phyloP scores from a whole-genome alignment of 1,140 invertebrate species.

The Aleiodes sp. region DNA sequence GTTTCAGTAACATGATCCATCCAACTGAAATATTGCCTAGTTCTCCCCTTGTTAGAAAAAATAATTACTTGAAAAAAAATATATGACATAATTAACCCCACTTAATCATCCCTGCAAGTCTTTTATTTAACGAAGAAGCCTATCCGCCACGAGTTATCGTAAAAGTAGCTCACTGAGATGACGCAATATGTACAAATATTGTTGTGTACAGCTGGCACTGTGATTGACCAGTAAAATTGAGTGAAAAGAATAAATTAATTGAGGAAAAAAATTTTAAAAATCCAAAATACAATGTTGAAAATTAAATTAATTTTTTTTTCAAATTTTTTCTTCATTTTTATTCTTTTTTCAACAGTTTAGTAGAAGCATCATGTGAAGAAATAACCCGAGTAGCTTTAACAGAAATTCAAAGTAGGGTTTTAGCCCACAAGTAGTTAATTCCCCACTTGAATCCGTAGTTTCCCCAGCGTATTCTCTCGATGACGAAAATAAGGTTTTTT shows the following conservation, averaged over 20 bases:
- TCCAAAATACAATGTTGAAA: too few relatives aligned
- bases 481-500: too few relatives aligned
- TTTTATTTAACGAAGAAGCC: too few relatives aligned
- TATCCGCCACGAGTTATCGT: slow-evolving; percentile 38
- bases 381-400: too few relatives aligned
- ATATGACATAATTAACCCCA: neutral
- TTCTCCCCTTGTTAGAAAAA: neutral
- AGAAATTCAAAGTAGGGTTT: too few relatives aligned
- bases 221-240: neutral
- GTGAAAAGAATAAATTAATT: neutral
- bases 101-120: neutral
- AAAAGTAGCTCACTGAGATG: neutral
- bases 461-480: too few relatives aligned
- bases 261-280: neutral
- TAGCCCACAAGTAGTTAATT: too few relatives aligned
- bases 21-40: slow-evolving; percentile 6
- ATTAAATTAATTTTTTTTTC: too few relatives aligned
- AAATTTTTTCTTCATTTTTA: too few relatives aligned
- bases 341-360: too few relatives aligned
- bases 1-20: neutral
- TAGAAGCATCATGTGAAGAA: too few relatives aligned
- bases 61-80: neutral
- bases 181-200: neutral
- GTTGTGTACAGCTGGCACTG: neutral
- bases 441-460: too few relatives aligned